These are phyloP conservation scores for Chrysaora quinquecirrha DNA, from an alignment of 30 jellyfish, hydroid and myxozoan genomes.

Conservation along the genomic window DNA sequence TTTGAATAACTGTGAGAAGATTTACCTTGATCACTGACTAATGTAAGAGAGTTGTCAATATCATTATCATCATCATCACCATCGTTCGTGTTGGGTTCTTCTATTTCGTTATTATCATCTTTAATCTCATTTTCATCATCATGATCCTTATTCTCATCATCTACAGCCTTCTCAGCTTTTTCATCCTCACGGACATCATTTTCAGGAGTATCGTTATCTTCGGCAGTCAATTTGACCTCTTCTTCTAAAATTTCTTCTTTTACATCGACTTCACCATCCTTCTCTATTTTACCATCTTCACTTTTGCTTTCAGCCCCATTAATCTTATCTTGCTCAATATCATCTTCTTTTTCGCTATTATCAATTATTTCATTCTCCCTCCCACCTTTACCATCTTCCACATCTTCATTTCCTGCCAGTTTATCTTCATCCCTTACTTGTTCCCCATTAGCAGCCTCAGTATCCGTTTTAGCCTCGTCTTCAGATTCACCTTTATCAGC, in stretches of 20 bases:
- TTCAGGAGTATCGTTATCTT: not conserved
- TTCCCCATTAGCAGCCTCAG: not conserved
- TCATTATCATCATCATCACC: slow-evolving; percentile 10
- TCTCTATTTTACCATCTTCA: slow-evolving; percentile 8
- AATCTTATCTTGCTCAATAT: not conserved
- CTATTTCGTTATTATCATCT: not conserved
- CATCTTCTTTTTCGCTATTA: slow-evolving; percentile 23
- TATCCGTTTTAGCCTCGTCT: slow-evolving; percentile 4
- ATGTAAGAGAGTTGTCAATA: not conserved
- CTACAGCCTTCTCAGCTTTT: not conserved
- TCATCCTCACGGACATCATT: not conserved
- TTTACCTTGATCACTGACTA: not conserved
- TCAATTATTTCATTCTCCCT: not conserved
- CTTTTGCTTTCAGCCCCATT: not conserved
- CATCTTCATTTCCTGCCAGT: not conserved
- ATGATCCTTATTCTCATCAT: not conserved
- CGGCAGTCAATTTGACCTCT: too few species aligned
- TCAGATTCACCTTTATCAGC: not conserved
- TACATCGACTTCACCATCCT: not conserved
- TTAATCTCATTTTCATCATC: slow-evolving; percentile 3
- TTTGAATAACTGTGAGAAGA: too few species aligned
- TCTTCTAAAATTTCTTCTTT: not conserved
- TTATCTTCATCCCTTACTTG: not conserved
- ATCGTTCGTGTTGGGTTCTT: not conserved
- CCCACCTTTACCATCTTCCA: not conserved